phyloP scores from a whole-genome alignment of 2,888 invertebrate genomes.

The Campoplex nolae region DNA sequence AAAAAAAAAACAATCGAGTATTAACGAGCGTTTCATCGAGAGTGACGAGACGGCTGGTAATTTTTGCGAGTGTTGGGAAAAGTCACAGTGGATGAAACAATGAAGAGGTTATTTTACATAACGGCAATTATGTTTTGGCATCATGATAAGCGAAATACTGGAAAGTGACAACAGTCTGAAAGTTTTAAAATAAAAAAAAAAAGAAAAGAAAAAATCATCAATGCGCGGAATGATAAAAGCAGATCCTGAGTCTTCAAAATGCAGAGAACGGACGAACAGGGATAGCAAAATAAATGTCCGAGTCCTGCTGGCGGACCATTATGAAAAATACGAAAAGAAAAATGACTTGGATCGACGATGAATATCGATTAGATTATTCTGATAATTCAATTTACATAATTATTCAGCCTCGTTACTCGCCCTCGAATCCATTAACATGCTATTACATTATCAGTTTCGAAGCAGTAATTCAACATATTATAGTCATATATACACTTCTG shows the following conservation, averaged over 20 bases:
- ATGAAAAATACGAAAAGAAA: neutral
- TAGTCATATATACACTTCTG: neutral
- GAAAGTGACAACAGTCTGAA: neutral
- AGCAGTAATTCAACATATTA: neutral
- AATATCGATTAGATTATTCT: neutral
- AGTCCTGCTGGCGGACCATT: neutral
- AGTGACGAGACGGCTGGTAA: neutral
- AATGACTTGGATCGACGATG: neutral
- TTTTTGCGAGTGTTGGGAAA: constrained; percentile 12
- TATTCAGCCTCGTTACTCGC: neutral
- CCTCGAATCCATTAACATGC: neutral
- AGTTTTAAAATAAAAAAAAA: neutral
- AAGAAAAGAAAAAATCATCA: neutral
- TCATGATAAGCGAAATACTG: neutral
- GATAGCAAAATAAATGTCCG: neutral
- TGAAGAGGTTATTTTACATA: constrained; percentile 4
- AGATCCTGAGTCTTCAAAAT: neutral
- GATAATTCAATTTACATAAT: neutral
- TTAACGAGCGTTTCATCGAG: neutral
- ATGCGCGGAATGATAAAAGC: neutral
- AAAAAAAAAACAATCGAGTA: neutral
- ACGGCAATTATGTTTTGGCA: neutral
- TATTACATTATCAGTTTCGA: neutral
- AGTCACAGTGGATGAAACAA: neutral
- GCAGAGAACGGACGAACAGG: neutral